Base-by-base conservation (phyloP, 2,888 invertebrate species). In the Tetragonisca angustula region DNA sequence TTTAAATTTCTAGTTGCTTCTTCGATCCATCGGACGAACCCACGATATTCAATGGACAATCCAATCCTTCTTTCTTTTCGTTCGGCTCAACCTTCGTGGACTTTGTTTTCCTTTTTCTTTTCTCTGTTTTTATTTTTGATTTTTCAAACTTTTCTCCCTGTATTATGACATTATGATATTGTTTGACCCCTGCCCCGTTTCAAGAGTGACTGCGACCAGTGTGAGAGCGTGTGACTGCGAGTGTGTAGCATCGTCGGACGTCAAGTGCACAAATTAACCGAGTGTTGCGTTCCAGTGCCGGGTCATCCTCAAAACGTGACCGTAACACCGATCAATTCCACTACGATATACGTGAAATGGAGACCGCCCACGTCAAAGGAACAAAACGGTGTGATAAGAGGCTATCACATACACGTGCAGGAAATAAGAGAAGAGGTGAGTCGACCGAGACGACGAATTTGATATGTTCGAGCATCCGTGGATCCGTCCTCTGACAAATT, bases 341-440 rank as follows among this genome's bases (percentile, higher is more conserved):
- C 99, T n/a, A 97, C 99, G 59, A 97, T 99, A 89, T 97, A 97
- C 94, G 98, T 99, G 74, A 96, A 97, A 85, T 99, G 99, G 99
- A 97, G 98, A 93, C 97, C 98, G 13, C 99, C 99, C 0, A 96
- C 96, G 83, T 97, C 97, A 90, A 98, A 98, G 92, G 98, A 99
- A 92, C 97, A 98, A 86, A 98, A 99, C 94, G 99, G 99, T 69
- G 97, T 99, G 89, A 99, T 99, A 90, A 96, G 99, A 83, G 99
- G 99, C 49, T 99, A 99, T 95, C 99, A 99, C 94, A 98, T 99
- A 79, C 98, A 99, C 94, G 97, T 98, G 2, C 98, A 98, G 94
- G 98, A 98, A 95, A 96, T 97, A 69, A 96, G 97, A 92, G 97
- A 97, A 93, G 97, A 98, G 96, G 98, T 98, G 94, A 93, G 93